Evolutionary conservation across 1,140 invertebrate species (phyloP).

Genomic region (Stegodyphus dumicola): DNA sequence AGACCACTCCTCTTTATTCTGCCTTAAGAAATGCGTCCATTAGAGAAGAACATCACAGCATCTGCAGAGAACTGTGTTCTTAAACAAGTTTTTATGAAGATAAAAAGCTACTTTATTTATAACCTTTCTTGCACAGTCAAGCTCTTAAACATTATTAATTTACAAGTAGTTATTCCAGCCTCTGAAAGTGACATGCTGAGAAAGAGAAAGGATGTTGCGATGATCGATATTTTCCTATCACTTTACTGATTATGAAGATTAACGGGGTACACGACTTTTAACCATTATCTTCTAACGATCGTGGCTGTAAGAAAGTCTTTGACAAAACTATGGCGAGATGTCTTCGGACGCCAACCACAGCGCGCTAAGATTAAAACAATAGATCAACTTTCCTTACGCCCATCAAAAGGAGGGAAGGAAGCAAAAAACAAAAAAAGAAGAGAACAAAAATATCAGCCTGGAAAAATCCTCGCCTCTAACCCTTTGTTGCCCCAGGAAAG

Average conservation of each 20-base stretch:
- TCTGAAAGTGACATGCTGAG: too few species aligned
- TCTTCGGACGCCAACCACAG: slow-evolving; percentile 30
- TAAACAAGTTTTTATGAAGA: too few species aligned
- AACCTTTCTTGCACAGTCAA: too few species aligned
- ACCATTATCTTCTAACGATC: slow-evolving; percentile 46
- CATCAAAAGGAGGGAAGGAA: slow-evolving; percentile 36
- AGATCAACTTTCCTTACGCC: slow-evolving; percentile 56
- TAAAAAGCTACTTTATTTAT: too few species aligned
- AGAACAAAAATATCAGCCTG: slow-evolving; percentile 25
- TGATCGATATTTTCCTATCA: slow-evolving; percentile 44
- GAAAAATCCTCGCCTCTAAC: slow-evolving; percentile 44
- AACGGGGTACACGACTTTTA: slow-evolving; percentile 53
- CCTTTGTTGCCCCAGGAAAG: slow-evolving; percentile 59
- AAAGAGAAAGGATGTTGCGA: background rate
- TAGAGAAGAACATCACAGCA: too few species aligned
- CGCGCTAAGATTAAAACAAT: slow-evolving; percentile 59
- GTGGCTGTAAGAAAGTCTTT: slow-evolving; percentile 29
- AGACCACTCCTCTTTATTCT: too few species aligned
- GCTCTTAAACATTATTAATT: too few species aligned
- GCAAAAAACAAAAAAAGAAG: slow-evolving; percentile 5
- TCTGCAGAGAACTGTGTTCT: too few species aligned
- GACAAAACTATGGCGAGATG: slow-evolving; percentile 47
- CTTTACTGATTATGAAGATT: slow-evolving; percentile 49
- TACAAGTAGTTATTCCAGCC: too few species aligned
- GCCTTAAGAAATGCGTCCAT: too few species aligned